Conservation (phyloP, 1,140 invertebrate species). For the Temnothorax curvispinosus region DNA sequence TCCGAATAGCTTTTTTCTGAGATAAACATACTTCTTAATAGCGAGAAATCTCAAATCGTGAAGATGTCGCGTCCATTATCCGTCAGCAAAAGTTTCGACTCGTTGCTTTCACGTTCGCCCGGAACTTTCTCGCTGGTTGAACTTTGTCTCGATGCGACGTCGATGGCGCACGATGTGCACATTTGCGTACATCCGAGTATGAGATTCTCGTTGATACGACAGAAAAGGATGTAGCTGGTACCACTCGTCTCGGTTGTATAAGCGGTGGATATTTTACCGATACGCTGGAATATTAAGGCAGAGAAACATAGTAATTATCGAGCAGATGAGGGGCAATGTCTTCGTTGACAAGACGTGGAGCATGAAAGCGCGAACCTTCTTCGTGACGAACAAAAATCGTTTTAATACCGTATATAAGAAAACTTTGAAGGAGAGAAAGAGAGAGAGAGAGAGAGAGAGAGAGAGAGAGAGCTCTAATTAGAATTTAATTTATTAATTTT, state of each 20-base stretch:
- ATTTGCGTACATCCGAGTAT: conserved; percentile 28
- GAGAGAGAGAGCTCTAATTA: neutral
- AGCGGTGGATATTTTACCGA: conserved; percentile 52
- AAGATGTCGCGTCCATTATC: neutral
- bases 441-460: neutral
- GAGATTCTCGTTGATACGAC: conserved; percentile 36
- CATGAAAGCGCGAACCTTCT: conserved; percentile 22
- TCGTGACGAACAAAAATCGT: neutral
- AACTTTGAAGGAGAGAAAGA: neutral
- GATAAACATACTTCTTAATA: neutral
- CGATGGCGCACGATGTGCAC: neutral
- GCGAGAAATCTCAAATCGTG: conserved; percentile 10
- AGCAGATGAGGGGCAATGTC: conserved; percentile 39
- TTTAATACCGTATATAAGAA: neutral
- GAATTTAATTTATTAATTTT: conserved; percentile 8
- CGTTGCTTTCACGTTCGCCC: conserved; percentile 40
- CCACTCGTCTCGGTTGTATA: conserved; percentile 40
- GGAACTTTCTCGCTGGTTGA: conserved; percentile 65
- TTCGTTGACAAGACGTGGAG: neutral
- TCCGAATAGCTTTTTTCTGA: neutral
- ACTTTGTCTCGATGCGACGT: conserved; percentile 42
- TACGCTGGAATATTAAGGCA: neutral
- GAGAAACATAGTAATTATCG: conserved; percentile 62
- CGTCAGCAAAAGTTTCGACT: conserved; percentile 9
- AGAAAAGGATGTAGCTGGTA: neutral